phyloP scores from a whole-genome alignment of 2,113 vertebrate genomes.

The Peromyscus leucopus region DNA sequence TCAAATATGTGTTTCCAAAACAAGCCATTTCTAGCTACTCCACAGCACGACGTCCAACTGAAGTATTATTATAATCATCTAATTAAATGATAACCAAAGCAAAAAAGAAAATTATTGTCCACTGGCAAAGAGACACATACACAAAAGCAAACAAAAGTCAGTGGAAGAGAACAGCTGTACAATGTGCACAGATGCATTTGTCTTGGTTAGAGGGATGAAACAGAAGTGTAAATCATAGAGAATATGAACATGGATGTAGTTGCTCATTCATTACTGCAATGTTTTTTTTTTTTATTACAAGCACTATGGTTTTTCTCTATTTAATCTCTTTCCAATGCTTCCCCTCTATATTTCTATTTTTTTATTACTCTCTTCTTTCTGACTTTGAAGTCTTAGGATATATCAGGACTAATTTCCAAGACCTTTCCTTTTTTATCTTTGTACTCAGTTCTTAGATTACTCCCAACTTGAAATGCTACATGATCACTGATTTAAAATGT shows the following conservation, averaged over 20 bases:
- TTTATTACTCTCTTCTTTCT: neutral
- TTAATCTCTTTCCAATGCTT: neutral
- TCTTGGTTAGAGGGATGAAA: neutral
- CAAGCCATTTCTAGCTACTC: conserved; percentile 24
- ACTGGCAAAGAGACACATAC: neutral
- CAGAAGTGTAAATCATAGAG: neutral
- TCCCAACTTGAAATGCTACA: neutral
- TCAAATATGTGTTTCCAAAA: conserved; percentile 42
- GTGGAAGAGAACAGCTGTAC: neutral
- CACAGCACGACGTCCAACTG: neutral
- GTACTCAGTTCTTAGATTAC: neutral
- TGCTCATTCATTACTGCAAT: neutral
- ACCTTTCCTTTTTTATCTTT: neutral
- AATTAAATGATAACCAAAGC: conserved; percentile 67
- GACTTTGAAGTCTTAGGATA: neutral
- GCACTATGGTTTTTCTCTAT: neutral
- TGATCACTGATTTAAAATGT: neutral
- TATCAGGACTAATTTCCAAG: neutral
- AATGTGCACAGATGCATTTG: neutral
- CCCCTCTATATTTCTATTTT: neutral
- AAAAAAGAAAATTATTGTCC: conserved; percentile 41
- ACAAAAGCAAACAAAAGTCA: conserved; percentile 29
- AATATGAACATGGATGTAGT: neutral
- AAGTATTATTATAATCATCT: conserved; percentile 67
- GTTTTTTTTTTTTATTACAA: neutral